These are phyloP conservation scores for Acromyrmex heyeri DNA, from an alignment of 1,140 invertebrate species.

Conservation along the genomic window DNA sequence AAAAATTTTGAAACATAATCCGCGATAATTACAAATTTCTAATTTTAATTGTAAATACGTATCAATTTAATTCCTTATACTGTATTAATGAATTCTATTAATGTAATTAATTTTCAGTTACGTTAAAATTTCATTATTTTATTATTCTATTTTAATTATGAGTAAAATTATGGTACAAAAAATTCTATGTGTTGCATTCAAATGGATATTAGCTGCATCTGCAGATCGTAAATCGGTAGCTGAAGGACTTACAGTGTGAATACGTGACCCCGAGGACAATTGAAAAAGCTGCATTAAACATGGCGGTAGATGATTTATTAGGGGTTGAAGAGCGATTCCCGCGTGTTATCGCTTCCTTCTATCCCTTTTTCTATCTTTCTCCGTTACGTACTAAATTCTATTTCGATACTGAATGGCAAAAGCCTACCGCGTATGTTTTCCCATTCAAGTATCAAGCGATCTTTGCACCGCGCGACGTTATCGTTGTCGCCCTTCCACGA, in stretches of 20 bases:
- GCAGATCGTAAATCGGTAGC: conserved; percentile 51
- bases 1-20: not conserved
- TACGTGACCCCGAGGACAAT: conserved; percentile 67
- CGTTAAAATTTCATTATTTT: not conserved
- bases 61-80: not conserved
- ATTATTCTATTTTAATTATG: not conserved
- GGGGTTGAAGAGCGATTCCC: conserved; percentile 21
- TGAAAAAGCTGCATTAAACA: conserved; percentile 78
- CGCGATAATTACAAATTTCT: not conserved
- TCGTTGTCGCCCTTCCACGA: conserved; percentile 21
- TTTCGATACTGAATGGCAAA: conserved; percentile 56
- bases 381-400: conserved; percentile 40
- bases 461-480: conserved; percentile 44
- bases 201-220: not conserved
- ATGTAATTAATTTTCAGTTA: not conserved
- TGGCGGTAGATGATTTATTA: conserved; percentile 70
- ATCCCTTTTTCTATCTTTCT: conserved; percentile 3
- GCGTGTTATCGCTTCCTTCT: conserved; percentile 6
- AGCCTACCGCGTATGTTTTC: conserved; percentile 43
- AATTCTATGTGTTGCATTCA: not conserved
- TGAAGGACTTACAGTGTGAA: conserved; percentile 50
- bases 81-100: not conserved
- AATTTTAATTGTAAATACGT: not conserved
- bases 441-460: conserved; percentile 33
- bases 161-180: not conserved